A percentile compares a stretch with the other conserved stretches of the same genome.
These are phyloP conservation scores for Amphipyra berbera DNA, from an alignment of 2,888 invertebrate species.

Conservation along the genomic window DNA sequence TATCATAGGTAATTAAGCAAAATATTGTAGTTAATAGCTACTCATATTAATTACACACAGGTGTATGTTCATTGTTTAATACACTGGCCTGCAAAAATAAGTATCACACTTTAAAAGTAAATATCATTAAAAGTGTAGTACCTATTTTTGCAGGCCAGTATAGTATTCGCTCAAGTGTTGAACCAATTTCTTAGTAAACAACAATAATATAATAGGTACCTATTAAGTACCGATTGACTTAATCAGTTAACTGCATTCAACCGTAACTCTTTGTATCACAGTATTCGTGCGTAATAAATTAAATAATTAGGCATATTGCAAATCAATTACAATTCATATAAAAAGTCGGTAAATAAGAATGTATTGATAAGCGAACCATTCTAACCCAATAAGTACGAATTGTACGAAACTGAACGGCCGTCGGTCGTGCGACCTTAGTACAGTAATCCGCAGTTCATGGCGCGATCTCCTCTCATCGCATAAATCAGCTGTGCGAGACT, in stretches of 20 bases:
- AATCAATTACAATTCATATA: constrained; percentile 29
- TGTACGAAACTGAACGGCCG: constrained; percentile 73
- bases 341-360: constrained; percentile 51
- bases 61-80: constrained; percentile 7
- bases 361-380: constrained; percentile 54
- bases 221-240: constrained; percentile 33
- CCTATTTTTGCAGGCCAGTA: too few relatives aligned
- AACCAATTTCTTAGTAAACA: constrained; percentile 21
- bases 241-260: constrained; percentile 39
- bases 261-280: constrained; percentile 27
- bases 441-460: constrained; percentile 78
- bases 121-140: too few relatives aligned
- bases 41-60: constrained; percentile 3
- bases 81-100: too few relatives aligned
- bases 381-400: constrained; percentile 60
- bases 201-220: constrained; percentile 13
- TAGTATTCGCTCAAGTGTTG: constrained; percentile 5
- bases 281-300: constrained; percentile 35
- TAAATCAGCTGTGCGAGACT: constrained; percentile 81
- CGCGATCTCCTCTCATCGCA: constrained; percentile 78
- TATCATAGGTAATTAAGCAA: constrained; percentile 17
- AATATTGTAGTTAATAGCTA: constrained; percentile 1
- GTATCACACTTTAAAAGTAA: too few relatives aligned
- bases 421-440: constrained; percentile 74
- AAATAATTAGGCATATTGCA: constrained; percentile 7